Evolutionary conservation across 2,113 vertebrate species (phyloP), one percentile per base, ranked within the genome.

Genomic region (Hucho hucho): DNA sequence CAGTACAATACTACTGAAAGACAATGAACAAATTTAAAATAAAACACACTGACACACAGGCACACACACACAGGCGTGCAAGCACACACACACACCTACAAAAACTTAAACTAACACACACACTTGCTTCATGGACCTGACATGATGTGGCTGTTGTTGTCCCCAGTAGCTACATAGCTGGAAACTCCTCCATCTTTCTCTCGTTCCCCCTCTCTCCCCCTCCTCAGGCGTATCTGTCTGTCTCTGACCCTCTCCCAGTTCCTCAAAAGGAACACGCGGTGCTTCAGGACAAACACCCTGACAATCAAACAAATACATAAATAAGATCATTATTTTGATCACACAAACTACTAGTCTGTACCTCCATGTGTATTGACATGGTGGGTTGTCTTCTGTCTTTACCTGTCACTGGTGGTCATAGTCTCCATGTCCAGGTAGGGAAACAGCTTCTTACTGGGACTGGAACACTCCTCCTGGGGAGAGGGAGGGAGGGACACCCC

Each of bases 171-270:
- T 84, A 75, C 81, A 69, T 89, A 87, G 67, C 66, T 81, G 72
- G 81, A 76, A 67, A 69, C 80, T 5, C 76, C 73, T 72, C 75
- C 86, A 22, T 87, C 85, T 32, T 20, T 58, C 80, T 64, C 66
- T 87, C 81, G 9, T 79, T 61, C 37, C 37, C 16, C 59, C 58
- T 49, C 78, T 71, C 69, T 83, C 87, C 28, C 58, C 29, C 95
- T 95, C 87, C 95, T 87, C 77, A 94, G 94, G 13, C 94, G 94
- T 75, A 97, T 95, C 12, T 98, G 97, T 43, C 95, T 93, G 69
- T 96, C 95, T n/a, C 93, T 90, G 81, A 98, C 96, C 61, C 95
- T 95, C 63, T 98, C 96, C 95, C 96, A 97, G 88, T 98, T 98
- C 78, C 97, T 94, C 25, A 99, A 92, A 78, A 98, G 88, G 89